A percentile compares a stretch with the other conserved stretches of the same genome.
phyloP scores from a whole-genome alignment of 2,113 vertebrate species.

The Channa maculata region DNA sequence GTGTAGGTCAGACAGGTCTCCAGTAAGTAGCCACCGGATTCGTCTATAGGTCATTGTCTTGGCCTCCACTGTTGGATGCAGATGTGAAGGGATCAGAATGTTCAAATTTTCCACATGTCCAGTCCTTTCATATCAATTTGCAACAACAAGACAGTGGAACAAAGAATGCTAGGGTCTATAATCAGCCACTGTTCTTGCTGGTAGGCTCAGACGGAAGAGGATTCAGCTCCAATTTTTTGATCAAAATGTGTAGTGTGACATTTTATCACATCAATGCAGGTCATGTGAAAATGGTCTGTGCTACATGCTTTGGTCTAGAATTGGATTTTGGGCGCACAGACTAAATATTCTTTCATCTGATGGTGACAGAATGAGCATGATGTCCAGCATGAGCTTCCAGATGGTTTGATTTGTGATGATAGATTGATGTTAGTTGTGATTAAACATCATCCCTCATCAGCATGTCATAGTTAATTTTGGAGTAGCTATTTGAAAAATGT shows the following conservation, averaged over 20 bases:
- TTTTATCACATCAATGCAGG: conserved; percentile 32
- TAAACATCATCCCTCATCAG: conserved; percentile 37
- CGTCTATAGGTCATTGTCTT: conserved; percentile 37
- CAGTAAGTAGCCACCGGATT: conserved; percentile 12
- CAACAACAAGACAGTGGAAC: conserved; percentile 8
- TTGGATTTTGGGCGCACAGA: conserved; percentile 33
- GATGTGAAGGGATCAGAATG: conserved; percentile 33
- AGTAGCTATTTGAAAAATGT: conserved; percentile 18
- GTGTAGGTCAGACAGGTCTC: not conserved
- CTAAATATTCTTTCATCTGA: conserved; percentile 30
- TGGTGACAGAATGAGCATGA: conserved; percentile 63
- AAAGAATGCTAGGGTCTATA: not conserved
- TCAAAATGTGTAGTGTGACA: conserved; percentile 16
- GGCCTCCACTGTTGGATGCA: conserved; percentile 25
- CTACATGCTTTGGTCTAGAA: conserved; percentile 33
- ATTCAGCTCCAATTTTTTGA: conserved; percentile 29
- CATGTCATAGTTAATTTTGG: conserved; percentile 49
- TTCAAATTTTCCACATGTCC: conserved; percentile 9
- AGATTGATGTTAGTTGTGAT: conserved; percentile 37
- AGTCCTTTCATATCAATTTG: conserved; percentile 30
- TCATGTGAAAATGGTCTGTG: conserved; percentile 9
- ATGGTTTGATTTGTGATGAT: conserved; percentile 31
- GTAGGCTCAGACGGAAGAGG: conserved; percentile 25
- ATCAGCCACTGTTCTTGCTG: conserved; percentile 11
- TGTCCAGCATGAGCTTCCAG: conserved; percentile 46